Evolutionary conservation across 1,140 invertebrate species (phyloP).

Genomic region (Drosophila bocqueti): DNA sequence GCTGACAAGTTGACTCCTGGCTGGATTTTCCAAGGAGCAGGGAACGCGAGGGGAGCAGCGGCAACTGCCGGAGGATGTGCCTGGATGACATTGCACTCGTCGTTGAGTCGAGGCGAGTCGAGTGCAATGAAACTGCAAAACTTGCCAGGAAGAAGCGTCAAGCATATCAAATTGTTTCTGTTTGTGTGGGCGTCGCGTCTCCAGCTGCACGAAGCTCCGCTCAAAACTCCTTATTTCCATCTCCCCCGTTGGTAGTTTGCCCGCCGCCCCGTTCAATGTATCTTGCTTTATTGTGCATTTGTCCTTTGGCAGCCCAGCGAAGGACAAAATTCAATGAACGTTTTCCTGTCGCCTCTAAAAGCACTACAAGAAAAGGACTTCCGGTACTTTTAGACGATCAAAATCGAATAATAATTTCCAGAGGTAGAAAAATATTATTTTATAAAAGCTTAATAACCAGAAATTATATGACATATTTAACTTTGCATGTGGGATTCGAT

Average conservation of each 20-base stretch:
- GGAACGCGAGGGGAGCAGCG: neutral
- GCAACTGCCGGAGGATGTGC: constrained; percentile 19
- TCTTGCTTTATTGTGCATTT: constrained; percentile 77
- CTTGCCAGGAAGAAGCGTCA: constrained; percentile 69
- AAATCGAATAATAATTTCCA: neutral
- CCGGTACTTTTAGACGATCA: neutral
- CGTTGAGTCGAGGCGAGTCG: constrained; percentile 18
- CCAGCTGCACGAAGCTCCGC: constrained; percentile 5
- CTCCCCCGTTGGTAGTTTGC: neutral
- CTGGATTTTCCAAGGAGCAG: constrained; percentile 11
- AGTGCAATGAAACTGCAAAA: constrained; percentile 69
- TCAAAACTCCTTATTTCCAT: neutral
- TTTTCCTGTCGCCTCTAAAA: constrained; percentile 19
- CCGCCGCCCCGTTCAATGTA: constrained; percentile 17
- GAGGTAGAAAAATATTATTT: neutral
- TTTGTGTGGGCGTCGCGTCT: constrained; percentile 21
- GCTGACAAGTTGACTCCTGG: constrained; percentile 63
- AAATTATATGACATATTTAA: neutral
- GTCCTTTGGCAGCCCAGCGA: constrained; percentile 70
- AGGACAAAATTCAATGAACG: constrained; percentile 80
- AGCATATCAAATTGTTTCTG: constrained; percentile 47
- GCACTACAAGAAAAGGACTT: constrained; percentile 25
- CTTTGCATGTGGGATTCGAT: neutral
- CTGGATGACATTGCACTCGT: constrained; percentile 50
- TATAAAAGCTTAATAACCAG: neutral